These are phyloP conservation scores for Hofmannophila pseudospretella DNA, from an alignment of 2,888 invertebrate species.

Conservation along the genomic window DNA sequence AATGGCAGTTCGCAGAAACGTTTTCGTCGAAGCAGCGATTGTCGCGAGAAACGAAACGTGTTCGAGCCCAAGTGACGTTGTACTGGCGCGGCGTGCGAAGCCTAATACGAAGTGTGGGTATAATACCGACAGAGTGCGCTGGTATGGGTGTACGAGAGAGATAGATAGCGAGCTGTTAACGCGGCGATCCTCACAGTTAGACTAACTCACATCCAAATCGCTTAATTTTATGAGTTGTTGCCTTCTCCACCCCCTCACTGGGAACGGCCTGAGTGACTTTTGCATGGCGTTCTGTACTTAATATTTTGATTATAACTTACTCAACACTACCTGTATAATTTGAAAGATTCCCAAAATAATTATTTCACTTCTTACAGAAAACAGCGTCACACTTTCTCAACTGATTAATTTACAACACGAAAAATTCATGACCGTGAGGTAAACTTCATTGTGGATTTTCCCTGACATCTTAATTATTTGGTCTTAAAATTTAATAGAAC, in stretches of 20 bases:
- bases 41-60: slow-evolving; percentile 31
- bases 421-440: no score
- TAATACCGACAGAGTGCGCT: slow-evolving; percentile 9
- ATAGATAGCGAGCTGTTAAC: slow-evolving; percentile 64
- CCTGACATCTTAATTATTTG: no score
- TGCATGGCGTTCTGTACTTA: slow-evolving; percentile 21
- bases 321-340: no score
- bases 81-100: slow-evolving; percentile 20
- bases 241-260: slow-evolving; percentile 75
- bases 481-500: no score
- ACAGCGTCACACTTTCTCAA: no score
- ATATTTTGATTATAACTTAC: no score
- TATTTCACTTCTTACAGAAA: no score
- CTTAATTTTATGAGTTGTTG: slow-evolving; percentile 80
- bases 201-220: slow-evolving; percentile 78
- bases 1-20: slow-evolving; percentile 27
- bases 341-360: no score
- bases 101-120: slow-evolving; percentile 23
- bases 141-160: slow-evolving; percentile 50
- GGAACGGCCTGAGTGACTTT: slow-evolving; percentile 47
- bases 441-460: no score
- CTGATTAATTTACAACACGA: no score
- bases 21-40: slow-evolving; percentile 22
- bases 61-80: slow-evolving; percentile 30
- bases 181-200: slow-evolving; percentile 74